Percentiles rank a stretch among this genome's conserved stretches.
These are phyloP conservation scores for Zaprionus inermis DNA, from an alignment of 1,140 invertebrate species.

Conservation along the genomic window DNA sequence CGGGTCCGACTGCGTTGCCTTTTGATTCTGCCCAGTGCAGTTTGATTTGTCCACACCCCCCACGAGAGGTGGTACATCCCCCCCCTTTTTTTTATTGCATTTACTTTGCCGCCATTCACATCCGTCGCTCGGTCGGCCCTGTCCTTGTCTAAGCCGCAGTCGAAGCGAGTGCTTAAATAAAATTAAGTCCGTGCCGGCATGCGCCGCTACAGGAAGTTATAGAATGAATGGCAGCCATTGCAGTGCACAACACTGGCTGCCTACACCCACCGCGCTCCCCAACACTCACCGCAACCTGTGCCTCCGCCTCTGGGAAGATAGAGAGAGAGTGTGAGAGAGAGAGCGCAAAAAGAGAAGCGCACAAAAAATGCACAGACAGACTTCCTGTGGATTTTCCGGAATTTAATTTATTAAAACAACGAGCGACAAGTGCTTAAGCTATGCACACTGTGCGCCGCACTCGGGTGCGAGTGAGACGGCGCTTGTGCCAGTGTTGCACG, in stretches of 20 bases:
- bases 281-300: background rate
- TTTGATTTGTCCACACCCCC: background rate
- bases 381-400: slow-evolving; percentile 82
- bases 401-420: slow-evolving; percentile 83
- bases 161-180: slow-evolving; percentile 64
- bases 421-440: slow-evolving; percentile 51
- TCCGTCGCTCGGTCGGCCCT: background rate
- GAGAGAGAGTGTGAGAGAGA: too few relatives aligned
- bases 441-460: background rate
- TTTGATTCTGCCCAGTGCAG: slow-evolving; percentile 29
- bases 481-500: background rate
- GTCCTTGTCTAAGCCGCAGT: slow-evolving; percentile 13
- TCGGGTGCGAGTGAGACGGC: background rate
- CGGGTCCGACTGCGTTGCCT: slow-evolving; percentile 19
- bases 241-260: slow-evolving; percentile 5
- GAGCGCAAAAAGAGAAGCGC: slow-evolving; percentile 8
- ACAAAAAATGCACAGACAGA: slow-evolving; percentile 71
- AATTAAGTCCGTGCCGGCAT: slow-evolving; percentile 79
- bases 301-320: background rate
- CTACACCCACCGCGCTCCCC: background rate
- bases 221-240: slow-evolving; percentile 73
- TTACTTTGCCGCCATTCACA: slow-evolving; percentile 47
- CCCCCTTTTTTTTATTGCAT: slow-evolving; percentile 56
- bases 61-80: background rate
- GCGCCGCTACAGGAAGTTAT: slow-evolving; percentile 73